These are phyloP conservation scores for Sciaenops ocellatus DNA, from an alignment of 2,797 vertebrate genomes.

Conservation along the genomic window DNA sequence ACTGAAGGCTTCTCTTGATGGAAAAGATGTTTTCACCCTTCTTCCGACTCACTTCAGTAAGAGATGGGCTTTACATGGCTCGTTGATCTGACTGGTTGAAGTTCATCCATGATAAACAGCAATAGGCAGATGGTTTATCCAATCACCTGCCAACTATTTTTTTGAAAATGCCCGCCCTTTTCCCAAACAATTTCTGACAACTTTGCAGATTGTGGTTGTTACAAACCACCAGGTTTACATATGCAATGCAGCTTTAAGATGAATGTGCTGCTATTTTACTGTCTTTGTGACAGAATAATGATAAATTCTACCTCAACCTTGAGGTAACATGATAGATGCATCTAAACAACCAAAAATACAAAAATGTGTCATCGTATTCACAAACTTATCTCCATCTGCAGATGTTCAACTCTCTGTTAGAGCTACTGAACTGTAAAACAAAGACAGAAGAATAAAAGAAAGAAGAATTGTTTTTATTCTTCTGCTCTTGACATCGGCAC, in stretches of 20 bases:
- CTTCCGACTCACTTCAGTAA: too few species aligned
- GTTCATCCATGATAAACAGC: too few species aligned
- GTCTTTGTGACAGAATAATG: neutral
- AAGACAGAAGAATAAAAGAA: neutral
- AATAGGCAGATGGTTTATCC: too few species aligned
- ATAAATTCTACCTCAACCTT: neutral
- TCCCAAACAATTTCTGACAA: too few species aligned
- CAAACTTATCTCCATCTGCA: neutral
- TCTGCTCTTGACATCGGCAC: slow-evolving; percentile 25
- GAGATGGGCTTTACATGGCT: too few species aligned
- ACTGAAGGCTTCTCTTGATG: too few species aligned
- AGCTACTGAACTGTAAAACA: neutral
- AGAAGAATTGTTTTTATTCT: neutral
- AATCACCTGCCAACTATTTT: too few species aligned
- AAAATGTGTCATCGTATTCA: neutral
- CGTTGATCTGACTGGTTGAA: too few species aligned
- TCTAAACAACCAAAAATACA: neutral
- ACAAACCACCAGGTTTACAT: neutral
- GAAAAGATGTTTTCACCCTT: too few species aligned
- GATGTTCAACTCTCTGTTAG: neutral
- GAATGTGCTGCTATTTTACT: neutral
- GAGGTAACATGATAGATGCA: neutral
- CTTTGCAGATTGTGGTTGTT: neutral
- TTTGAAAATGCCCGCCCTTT: too few species aligned
- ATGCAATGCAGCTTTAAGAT: neutral